phyloP scores from a whole-genome alignment of 1,140 invertebrate genomes.

The Stegodyphus dumicola region DNA sequence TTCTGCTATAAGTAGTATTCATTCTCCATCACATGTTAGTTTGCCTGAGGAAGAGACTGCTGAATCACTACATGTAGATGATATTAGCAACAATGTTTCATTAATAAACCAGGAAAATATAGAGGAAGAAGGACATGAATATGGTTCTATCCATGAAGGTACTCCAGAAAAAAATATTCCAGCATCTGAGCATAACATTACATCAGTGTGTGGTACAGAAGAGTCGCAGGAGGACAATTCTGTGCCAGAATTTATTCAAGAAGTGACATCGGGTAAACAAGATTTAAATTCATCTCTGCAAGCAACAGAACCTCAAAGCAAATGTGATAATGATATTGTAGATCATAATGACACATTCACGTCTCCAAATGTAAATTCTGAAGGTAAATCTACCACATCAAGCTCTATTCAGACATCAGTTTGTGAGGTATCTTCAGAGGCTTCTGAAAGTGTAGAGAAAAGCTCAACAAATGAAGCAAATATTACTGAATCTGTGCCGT shows the following conservation, averaged over 20 bases:
- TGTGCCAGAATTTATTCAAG: neutral
- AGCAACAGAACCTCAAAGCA: neutral
- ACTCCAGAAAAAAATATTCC: neutral
- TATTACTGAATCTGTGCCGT: neutral
- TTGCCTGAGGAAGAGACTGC: neutral
- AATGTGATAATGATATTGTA: neutral
- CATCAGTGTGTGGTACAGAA: neutral
- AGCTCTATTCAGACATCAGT: neutral
- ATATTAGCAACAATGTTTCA: neutral
- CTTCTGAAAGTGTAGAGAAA: neutral
- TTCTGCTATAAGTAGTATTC: constrained; percentile 1
- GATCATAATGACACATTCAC: neutral
- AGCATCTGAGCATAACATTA: neutral
- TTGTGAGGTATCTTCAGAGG: neutral
- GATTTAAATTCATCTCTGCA: neutral
- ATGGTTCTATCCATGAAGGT: neutral
- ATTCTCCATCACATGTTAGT: neutral
- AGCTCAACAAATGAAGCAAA: neutral
- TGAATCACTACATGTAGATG: neutral
- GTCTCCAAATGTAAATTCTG: neutral
- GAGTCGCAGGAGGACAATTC: neutral
- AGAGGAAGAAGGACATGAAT: neutral
- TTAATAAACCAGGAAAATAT: neutral
- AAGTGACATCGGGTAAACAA: neutral
- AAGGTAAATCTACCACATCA: neutral